Evolutionary conservation across 2,888 invertebrate species (phyloP), one percentile per base, ranked within the genome.

Genomic region (Deilephila porcellus): DNA sequence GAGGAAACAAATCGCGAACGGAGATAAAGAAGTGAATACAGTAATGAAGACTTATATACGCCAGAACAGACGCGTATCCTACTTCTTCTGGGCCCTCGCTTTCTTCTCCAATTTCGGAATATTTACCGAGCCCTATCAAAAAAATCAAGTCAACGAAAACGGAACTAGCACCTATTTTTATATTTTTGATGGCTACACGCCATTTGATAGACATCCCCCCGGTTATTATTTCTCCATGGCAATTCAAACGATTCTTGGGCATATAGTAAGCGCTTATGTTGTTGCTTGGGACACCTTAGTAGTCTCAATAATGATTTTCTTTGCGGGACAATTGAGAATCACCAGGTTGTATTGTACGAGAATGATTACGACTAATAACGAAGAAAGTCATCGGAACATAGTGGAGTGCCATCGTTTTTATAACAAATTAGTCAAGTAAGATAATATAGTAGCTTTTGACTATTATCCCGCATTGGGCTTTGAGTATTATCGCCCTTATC

Each of bases 241-340:
- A 0, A 83, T 90, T 53, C 90, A 92, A 76, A 88, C 87, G 2
- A 56, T 90, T 1, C 74, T 90, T 8, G 91, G 90, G 14, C 73
- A 87, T 32, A 78, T 86, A 52, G 84, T 89, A n/a, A 89, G 88
- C 67, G 79, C 82, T 0, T 91, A 89, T 71, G 82, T 91, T 3
- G 80, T 91, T 7, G 82, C 83, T 19, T 92, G 91, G 92, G 92
- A 92, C 72, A 88, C 88, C 56, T 79, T 88, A 7, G 87, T 88
- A 0, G 83, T 88, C 0, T 81, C 90, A 0, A 84, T 89, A 5
- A 90, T 92, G 91, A 90, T 92, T 73, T 91, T 90, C 76, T 89
- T 91, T 67, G 84, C 88, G 53, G 91, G 91, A n/a, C 92, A 92
- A 76, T 79, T 92, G 53, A 87, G 81, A 73, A 83, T 91, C 14